Conservation (phyloP, 2,797 vertebrate genomes). For the Crenichthys baileyi region DNA sequence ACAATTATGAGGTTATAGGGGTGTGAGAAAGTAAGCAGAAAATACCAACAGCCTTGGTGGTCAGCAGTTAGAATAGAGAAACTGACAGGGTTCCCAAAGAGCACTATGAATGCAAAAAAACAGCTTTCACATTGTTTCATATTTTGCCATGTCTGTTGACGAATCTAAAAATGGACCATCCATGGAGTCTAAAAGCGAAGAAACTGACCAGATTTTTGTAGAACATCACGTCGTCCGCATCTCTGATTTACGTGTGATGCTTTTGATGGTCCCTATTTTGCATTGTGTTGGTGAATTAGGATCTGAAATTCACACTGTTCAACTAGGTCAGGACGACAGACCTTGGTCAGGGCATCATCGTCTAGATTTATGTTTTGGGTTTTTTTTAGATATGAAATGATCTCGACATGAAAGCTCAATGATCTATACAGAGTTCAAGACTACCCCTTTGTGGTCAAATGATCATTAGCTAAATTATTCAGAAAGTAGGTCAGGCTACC, state of each 20-base stretch:
- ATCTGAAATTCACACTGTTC: too few relatives aligned
- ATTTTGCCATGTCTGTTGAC: neutral
- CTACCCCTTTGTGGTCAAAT: neutral
- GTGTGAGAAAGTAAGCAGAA: constrained; percentile 65
- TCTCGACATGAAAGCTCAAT: too few relatives aligned
- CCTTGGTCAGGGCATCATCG: neutral
- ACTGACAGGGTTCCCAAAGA: constrained; percentile 37
- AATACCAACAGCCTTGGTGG: constrained; percentile 56
- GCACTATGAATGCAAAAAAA: constrained; percentile 8
- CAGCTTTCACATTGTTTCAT: neutral
- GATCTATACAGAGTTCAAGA: neutral
- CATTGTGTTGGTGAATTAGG: neutral
- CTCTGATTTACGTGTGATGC: neutral
- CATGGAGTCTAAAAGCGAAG: neutral
- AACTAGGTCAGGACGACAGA: neutral
- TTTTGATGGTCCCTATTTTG: neutral
- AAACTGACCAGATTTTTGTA: neutral
- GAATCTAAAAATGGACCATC: neutral
- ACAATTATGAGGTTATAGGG: constrained; percentile 37
- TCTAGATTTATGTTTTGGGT: too few relatives aligned
- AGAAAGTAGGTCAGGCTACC: neutral
- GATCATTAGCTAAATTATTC: neutral
- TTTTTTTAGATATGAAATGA: too few relatives aligned
- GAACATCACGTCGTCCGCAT: neutral
- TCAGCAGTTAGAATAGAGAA: constrained; percentile 61